Base-by-base conservation (phyloP, 1,140 invertebrate genomes). In the Ceratosolen fusciceps region DNA sequence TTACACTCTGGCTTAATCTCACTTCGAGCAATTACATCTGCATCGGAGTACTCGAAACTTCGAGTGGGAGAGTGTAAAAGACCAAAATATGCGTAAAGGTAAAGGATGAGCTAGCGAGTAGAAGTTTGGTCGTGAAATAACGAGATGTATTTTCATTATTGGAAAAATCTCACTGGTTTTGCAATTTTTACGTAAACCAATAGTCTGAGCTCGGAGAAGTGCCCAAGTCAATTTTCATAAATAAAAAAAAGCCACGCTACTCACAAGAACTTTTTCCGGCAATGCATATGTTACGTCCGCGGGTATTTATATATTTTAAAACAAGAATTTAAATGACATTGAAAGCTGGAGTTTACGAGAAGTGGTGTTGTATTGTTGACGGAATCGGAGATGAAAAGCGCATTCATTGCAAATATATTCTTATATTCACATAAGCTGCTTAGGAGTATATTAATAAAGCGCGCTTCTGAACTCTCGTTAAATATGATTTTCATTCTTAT, bases 401-500 rank as follows among this genome's bases (percentile, higher is more conserved):
- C 43, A 37, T 19, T 74, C 14, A 21, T 52, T 24, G 10, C 31
- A 77, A 77, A 71, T n/a, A n/a, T n/a, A n/a, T 70, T 70, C 65
- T 70, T 67, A 56, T 70, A 56, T 56, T 70, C 26, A 4, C 73
- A 19, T 2, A 12, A 2, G 34, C n/a, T 29, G 24, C 5, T 21
- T 2, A 54, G 14, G 43, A 65, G 26, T 39, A 65, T 34, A 65
- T 75, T 75, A 49, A 77, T 52, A 76, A 76, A 77, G n/a, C 19
- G 21, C 16, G 24, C n/a, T 10, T 34, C 34, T 26, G 39, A 47
- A 39, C 39, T 47, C 37, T 77, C n/a, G 37, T 52, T 39, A 78
- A 72, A 49, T 78, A 78, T 62, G 67, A 78, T 78, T 60, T 72
- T 78, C 67, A 72, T 78, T 60, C 54, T 29, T 56, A 24, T n/a